Base-by-base conservation (phyloP, 2,888 invertebrate species). In the Acleris cristana region DNA sequence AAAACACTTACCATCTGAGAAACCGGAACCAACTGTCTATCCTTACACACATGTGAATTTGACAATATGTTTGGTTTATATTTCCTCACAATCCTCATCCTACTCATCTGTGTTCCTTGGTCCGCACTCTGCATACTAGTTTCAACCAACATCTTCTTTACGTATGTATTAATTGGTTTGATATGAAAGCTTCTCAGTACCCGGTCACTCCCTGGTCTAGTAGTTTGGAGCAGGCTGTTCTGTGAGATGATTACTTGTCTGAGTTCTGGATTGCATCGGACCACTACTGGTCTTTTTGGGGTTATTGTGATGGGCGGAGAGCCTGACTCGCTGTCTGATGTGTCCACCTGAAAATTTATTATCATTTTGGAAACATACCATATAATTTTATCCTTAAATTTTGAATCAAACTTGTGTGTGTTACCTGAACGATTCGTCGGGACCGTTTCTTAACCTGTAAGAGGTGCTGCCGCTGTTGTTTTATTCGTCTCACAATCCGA, bases 241-340 rank as follows among this genome's bases (percentile, higher is more conserved):
- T 14, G 75, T 52, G 19, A 73, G 19, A 73, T 62, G 1, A 78
- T 54, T 3, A 71, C 61, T 14, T 72, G 73, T 0, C 69, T 69
- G 3, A 72, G 16, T 10, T 82, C 77, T 0, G 82, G 80, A 18
- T 76, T 81, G 69, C 76, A 77, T 7, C 71, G 74, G 40, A 77
- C 58, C 0, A 75, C 52, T 4, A 76, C 69, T 0, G 73, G 51
- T 0, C 79, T 77, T 64, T 79, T 84, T 0, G 88, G 88, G 7
- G 86, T 88, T 6, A 59, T 55, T 0, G 73, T 70, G 6, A 87
- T 85, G 0, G 87, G 82, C 2, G 87, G 88, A 0, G 89, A 89
- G 8, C 65, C 73, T 3, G 71, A 23, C 0, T 62, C 71, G 51
- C 70, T 75, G 65, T 76, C 82, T 6, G 84, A 84, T 2, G 85